Conservation (phyloP, 2,888 invertebrate genomes). For the Acanthosepion pharaonis region DNA sequence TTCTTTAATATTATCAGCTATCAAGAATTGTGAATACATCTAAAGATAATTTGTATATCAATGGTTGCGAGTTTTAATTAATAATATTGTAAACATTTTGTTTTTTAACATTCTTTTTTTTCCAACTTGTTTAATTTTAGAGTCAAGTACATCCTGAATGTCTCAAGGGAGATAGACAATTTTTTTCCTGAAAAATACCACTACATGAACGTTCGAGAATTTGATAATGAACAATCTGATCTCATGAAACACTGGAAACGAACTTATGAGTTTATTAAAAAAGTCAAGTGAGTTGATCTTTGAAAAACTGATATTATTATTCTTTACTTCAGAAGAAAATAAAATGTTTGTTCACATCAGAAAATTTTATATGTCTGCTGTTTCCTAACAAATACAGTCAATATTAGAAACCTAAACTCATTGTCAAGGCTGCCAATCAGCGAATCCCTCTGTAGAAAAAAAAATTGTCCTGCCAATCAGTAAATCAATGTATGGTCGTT, state of each 20-base stretch:
- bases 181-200: constrained; percentile 98
- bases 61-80: no score
- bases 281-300: constrained; percentile 80
- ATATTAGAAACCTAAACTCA: no score
- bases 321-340: neutral
- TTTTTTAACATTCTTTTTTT: neutral
- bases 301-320: neutral
- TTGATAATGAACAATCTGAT: constrained; percentile 97
- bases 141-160: constrained; percentile 95
- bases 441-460: no score
- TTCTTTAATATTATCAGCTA: no score
- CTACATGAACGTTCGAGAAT: constrained; percentile 95
- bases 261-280: constrained; percentile 95
- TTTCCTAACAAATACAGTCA: no score
- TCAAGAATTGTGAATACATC: no score
- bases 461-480: no score
- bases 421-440: no score
- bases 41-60: no score
- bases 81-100: neutral
- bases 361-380: no score
- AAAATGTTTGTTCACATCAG: no score
- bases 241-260: constrained; percentile 97
- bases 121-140: constrained; percentile 76
- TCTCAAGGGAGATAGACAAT: constrained; percentile 98
- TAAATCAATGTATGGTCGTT: no score